A percentile compares a stretch with the other conserved stretches of the same genome.
Conservation (phyloP, 2,113 vertebrate species). For the Nyctibius bracteatus region DNA sequence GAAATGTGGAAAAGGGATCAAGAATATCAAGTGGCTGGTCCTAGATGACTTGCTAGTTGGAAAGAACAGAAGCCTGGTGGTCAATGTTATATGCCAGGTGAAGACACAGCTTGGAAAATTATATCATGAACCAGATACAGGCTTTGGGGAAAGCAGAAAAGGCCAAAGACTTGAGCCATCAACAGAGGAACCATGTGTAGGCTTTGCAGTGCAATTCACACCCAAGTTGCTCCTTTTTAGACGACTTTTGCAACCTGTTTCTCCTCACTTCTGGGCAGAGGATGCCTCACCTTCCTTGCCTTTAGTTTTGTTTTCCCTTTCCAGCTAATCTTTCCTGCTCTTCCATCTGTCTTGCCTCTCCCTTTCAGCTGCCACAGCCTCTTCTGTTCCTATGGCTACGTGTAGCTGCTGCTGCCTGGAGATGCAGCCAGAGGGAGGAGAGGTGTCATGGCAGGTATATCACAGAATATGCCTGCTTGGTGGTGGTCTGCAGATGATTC, state of each 20-base stretch:
- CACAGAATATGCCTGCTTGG: too few relatives aligned
- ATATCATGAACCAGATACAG: rapidly evolving
- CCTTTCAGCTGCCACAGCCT: not conserved
- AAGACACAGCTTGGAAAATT: not conserved
- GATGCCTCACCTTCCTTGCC: not conserved
- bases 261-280: not conserved
- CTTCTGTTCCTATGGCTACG: not conserved
- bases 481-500: not conserved
- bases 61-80: too few relatives aligned
- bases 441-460: not conserved
- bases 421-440: not conserved
- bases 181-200: rapidly evolving
- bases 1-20: not conserved
- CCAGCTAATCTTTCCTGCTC: not conserved
- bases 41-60: not conserved
- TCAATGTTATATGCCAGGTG: rapidly evolving
- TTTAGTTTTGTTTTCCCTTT: not conserved
- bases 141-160: not conserved
- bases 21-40: not conserved
- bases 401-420: not conserved
- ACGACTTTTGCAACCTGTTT: not conserved
- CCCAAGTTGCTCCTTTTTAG: not conserved
- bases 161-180: not conserved
- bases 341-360: not conserved
- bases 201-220: not conserved